These are phyloP conservation scores for Rotaria magnacalcarata DNA, from an alignment of 2,888 invertebrate genomes.

Conservation along the genomic window DNA sequence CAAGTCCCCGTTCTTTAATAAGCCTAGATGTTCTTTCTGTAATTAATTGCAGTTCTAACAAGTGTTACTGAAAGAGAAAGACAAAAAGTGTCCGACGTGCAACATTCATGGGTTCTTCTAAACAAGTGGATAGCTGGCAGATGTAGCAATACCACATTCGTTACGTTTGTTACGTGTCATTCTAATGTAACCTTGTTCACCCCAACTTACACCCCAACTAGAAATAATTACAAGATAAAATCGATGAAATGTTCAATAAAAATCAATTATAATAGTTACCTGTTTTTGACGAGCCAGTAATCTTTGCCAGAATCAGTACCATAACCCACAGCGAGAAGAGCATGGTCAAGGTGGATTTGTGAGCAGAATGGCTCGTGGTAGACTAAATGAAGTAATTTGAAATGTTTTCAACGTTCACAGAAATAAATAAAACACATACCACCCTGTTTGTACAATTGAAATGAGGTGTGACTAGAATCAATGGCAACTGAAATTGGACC, in stretches of 20 bases:
- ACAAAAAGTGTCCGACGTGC: no score
- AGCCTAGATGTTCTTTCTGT: no score
- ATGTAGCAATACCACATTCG: constrained; percentile 16
- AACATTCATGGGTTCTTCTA: neutral
- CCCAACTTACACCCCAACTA: neutral
- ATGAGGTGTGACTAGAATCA: constrained; percentile 45
- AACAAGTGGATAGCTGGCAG: neutral
- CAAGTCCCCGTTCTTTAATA: no score
- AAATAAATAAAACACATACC: constrained; percentile 15
- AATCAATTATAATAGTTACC: constrained; percentile 53
- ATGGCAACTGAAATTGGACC: constrained; percentile 48
- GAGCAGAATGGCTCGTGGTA: constrained; percentile 75
- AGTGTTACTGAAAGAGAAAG: no score
- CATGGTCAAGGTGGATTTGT: constrained; percentile 77
- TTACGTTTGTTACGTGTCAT: constrained; percentile 10
- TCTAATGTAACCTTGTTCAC: neutral
- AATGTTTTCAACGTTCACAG: neutral
- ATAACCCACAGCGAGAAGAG: constrained; percentile 78
- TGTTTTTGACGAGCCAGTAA: constrained; percentile 83
- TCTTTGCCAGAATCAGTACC: constrained; percentile 68
- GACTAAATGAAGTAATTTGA: constrained; percentile 57
- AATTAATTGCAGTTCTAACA: no score
- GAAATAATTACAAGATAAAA: neutral
- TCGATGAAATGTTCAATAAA: neutral
- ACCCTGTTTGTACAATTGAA: constrained; percentile 48